Percentiles rank a stretch among this genome's conserved stretches.
phyloP scores from a whole-genome alignment of 2,113 vertebrate genomes.

The Solea solea region DNA sequence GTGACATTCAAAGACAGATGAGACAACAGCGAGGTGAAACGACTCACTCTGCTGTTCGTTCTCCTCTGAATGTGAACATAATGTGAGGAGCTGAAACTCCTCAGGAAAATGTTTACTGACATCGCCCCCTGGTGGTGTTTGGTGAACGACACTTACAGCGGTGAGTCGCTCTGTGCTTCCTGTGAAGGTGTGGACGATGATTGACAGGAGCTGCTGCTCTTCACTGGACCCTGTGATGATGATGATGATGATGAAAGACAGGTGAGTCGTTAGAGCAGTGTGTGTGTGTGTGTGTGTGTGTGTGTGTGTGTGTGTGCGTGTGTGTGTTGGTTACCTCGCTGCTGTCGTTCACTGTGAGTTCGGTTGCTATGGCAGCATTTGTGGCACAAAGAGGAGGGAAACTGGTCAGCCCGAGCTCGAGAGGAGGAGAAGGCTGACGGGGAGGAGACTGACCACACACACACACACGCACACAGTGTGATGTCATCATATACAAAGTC shows the following conservation, averaged over 20 bases:
- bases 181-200: background rate
- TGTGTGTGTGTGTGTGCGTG: background rate
- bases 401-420: constrained; percentile 87
- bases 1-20: no score
- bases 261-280: background rate
- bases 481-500: no score
- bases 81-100: no score
- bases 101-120: no score
- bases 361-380: constrained; percentile 22
- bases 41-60: no score
- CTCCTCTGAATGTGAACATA: no score
- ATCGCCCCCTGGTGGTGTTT: no score
- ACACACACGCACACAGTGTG: constrained; percentile 13
- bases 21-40: no score
- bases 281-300: background rate
- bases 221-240: constrained; percentile 32
- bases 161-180: background rate
- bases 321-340: constrained; percentile 37
- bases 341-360: constrained; percentile 16
- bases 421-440: constrained; percentile 85
- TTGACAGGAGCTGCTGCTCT: constrained; percentile 9
- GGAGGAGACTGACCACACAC: constrained; percentile 80
- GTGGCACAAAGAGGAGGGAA: constrained; percentile 86
- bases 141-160: constrained; percentile 44
- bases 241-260: no score